Evolutionary conservation across 2,888 invertebrate genomes (phyloP).

Genomic region (Drosophila basisetae): DNA sequence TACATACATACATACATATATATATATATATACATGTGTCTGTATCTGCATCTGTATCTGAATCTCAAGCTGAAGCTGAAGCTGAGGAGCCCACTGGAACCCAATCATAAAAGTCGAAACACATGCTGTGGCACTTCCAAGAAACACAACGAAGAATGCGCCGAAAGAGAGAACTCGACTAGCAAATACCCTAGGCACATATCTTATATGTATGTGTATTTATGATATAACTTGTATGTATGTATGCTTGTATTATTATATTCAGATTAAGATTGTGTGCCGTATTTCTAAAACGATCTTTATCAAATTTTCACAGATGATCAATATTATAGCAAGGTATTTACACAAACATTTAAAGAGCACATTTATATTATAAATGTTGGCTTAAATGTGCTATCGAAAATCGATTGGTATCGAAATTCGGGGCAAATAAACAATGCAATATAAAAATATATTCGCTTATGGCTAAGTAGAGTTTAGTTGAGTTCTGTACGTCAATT

Average conservation of each 20-base stretch:
- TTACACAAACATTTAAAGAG: background rate
- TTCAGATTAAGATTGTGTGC: background rate
- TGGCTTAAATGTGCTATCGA: background rate
- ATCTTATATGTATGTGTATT: background rate
- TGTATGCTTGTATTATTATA: background rate
- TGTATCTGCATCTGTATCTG: conserved; percentile 3
- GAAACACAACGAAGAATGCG: conserved; percentile 31
- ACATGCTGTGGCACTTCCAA: conserved; percentile 52
- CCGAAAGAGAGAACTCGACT: background rate
- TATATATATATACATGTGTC: background rate
- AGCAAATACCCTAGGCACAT: background rate
- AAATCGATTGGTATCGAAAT: background rate
- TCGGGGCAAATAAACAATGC: background rate
- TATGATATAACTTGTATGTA: no score
- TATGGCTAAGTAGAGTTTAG: background rate
- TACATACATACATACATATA: background rate
- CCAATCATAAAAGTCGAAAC: conserved; percentile 32
- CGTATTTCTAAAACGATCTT: background rate
- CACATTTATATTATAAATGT: background rate
- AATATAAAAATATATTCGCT: background rate
- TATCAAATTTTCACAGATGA: background rate
- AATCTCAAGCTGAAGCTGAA: background rate
- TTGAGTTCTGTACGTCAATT: background rate
- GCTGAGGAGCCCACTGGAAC: conserved; percentile 12
- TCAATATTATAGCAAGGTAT: background rate